phyloP scores from a whole-genome alignment of 2,797 vertebrate genomes.

The Typhlichthys eigenmanni region DNA sequence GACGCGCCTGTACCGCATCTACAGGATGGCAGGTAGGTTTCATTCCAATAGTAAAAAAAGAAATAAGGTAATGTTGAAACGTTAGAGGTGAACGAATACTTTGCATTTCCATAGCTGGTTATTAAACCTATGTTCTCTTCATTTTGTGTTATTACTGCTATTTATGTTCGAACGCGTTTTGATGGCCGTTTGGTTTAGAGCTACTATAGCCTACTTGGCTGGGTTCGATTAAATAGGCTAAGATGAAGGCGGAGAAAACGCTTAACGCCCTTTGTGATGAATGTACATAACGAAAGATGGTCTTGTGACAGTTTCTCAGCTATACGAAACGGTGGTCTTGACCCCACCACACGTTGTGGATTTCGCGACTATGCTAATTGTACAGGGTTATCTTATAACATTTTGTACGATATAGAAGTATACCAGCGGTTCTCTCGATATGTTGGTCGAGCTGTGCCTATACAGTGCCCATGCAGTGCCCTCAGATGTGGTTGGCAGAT shows the following conservation, averaged over 20 bases:
- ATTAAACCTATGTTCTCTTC: not conserved
- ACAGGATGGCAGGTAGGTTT: conserved; percentile 70
- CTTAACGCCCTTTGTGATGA: not conserved
- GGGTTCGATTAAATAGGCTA: not conserved
- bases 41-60: not conserved
- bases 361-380: conserved; percentile 1
- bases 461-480: not conserved
- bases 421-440: no score
- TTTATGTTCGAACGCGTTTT: not conserved
- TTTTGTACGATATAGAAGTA: not conserved
- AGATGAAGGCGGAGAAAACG: conserved; percentile 2
- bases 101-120: not conserved
- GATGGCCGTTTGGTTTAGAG: not conserved
- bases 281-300: no score
- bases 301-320: not conserved
- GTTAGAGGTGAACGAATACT: not conserved
- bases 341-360: not conserved
- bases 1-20: conserved; percentile 63
- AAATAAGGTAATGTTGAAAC: not conserved
- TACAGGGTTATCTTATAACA: not conserved
- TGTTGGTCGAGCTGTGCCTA: not conserved
- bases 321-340: not conserved
- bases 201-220: not conserved
- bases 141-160: not conserved
- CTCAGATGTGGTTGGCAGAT: not conserved